These are phyloP conservation scores for Iguana delicatissima DNA, from an alignment of 2,797 vertebrate genomes.

Conservation along the genomic window DNA sequence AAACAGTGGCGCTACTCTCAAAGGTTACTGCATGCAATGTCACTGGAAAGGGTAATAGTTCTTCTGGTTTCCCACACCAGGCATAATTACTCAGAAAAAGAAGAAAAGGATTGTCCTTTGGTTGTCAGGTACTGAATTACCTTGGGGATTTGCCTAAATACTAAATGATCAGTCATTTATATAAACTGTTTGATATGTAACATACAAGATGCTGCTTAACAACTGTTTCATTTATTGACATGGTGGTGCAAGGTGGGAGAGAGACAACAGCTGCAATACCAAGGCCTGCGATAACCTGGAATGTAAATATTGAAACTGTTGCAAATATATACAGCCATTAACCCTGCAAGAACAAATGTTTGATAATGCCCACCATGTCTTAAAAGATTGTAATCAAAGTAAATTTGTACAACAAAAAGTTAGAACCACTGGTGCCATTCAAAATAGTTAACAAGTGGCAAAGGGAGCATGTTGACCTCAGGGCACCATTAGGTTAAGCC, in stretches of 20 bases:
- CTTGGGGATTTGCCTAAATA: background rate
- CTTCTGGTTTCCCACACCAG: background rate
- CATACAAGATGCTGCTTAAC: constrained; percentile 33
- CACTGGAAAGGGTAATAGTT: background rate
- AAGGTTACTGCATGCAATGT: background rate
- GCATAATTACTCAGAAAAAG: background rate
- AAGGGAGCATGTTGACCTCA: background rate
- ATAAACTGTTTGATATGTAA: background rate
- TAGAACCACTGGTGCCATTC: no score
- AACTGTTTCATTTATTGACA: constrained; percentile 57
- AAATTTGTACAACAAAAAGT: background rate
- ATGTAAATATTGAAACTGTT: background rate
- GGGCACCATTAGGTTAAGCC: background rate
- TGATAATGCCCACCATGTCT: fast-evolving
- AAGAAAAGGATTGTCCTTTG: background rate
- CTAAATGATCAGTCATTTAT: background rate
- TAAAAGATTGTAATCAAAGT: background rate
- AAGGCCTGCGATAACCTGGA: background rate
- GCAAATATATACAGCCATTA: background rate
- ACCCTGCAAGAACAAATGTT: background rate
- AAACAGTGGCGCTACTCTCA: background rate
- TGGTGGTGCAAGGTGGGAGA: background rate
- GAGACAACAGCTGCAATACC: constrained; percentile 41
- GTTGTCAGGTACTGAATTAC: constrained; percentile 18
- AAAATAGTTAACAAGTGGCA: no score